A percentile compares a stretch with the other conserved stretches of the same genome.
These are phyloP conservation scores for Miichthys miiuy DNA, from an alignment of 2,797 vertebrate species.

Conservation along the genomic window DNA sequence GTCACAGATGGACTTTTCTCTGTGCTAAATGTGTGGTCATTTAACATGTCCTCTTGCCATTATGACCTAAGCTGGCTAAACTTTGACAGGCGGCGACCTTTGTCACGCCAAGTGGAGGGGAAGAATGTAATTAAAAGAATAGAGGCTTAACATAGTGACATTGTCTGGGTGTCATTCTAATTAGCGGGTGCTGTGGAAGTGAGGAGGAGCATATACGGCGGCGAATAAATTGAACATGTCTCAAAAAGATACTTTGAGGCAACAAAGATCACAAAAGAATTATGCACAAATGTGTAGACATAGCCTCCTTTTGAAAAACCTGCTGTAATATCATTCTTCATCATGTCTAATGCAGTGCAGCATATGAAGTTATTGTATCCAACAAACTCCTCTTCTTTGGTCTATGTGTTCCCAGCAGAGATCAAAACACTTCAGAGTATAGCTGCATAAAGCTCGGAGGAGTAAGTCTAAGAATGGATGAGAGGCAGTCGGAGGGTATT, in stretches of 20 bases:
- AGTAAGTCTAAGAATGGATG: constrained; percentile 46
- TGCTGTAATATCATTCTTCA: background rate
- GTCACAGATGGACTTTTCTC: constrained; percentile 22
- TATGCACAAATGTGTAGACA: background rate
- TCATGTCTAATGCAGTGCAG: background rate
- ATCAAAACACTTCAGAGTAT: constrained; percentile 41
- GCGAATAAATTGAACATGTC: constrained; percentile 3
- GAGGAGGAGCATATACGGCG: background rate
- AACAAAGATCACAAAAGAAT: constrained; percentile 1
- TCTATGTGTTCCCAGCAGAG: constrained; percentile 8
- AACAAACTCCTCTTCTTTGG: constrained; percentile 4
- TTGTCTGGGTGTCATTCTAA: constrained; percentile 44
- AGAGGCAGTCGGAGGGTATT: constrained; percentile 53
- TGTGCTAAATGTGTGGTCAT: constrained; percentile 29
- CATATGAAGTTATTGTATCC: background rate
- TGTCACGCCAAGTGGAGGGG: constrained; percentile 9
- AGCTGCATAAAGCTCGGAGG: constrained; percentile 38
- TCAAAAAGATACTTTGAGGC: background rate
- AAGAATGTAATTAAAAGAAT: constrained; percentile 54
- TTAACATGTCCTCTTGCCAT: constrained; percentile 9
- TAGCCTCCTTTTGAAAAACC: background rate
- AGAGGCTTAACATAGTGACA: constrained; percentile 40
- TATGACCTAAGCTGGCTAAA: constrained; percentile 19
- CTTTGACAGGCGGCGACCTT: constrained; percentile 33
- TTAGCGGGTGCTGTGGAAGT: constrained; percentile 46